A percentile compares a stretch with the other conserved stretches of the same genome.
phyloP scores from a whole-genome alignment of 2,797 vertebrate species.

The Takifugu rubripes region DNA sequence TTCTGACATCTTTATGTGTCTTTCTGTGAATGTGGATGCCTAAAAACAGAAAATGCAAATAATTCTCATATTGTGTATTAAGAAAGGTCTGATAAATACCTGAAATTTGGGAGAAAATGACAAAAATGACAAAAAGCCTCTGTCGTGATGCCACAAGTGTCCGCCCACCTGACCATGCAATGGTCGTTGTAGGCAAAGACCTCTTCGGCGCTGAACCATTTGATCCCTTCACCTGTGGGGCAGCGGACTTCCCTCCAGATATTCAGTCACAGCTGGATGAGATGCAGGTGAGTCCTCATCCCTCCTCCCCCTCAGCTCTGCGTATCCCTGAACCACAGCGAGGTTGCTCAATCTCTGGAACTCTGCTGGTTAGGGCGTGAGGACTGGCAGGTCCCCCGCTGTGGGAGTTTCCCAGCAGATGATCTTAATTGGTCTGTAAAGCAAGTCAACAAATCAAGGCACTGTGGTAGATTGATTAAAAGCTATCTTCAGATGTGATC shows the following conservation, averaged over 20 bases:
- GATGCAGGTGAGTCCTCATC: constrained; percentile 88
- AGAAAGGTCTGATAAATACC: no score
- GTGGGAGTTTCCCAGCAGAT: not conserved
- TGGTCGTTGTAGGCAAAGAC: constrained; percentile 82
- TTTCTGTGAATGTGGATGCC: no score
- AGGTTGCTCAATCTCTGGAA: not conserved
- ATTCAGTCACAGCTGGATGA: constrained; percentile 98
- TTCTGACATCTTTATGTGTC: no score
- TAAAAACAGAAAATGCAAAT: no score
- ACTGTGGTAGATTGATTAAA: not conserved
- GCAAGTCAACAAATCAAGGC: not conserved
- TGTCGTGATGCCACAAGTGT: no score
- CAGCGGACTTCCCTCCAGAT: constrained; percentile 94
- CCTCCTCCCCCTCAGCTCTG: not conserved
- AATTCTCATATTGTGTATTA: no score
- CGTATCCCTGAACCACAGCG: not conserved
- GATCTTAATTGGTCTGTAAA: no score
- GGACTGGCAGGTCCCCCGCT: constrained; percentile 1
- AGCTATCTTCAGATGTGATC: not conserved
- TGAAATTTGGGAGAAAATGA: no score
- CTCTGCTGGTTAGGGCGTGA: constrained; percentile 5
- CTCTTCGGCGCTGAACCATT: constrained; percentile 97
- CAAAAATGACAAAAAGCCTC: no score
- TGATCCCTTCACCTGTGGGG: constrained; percentile 96
- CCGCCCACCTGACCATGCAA: no score